Conservation (phyloP, 2,888 invertebrate genomes). For the Osedax fenrisi region DNA sequence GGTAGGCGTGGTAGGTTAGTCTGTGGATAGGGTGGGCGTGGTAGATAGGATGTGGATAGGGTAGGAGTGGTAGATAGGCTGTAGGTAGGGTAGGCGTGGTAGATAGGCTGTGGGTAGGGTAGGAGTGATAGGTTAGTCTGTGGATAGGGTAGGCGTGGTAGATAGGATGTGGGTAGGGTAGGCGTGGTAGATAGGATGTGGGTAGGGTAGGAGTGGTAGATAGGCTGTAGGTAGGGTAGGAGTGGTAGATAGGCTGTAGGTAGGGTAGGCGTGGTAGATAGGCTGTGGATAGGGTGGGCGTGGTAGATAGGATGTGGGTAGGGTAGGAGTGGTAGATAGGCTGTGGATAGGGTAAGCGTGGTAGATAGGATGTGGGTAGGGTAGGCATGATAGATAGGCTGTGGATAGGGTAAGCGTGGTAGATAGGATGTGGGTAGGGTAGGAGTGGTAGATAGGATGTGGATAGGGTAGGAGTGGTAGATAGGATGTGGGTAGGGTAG, state of each 20-base stretch:
- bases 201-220: neutral
- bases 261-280: neutral
- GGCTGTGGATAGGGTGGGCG: neutral
- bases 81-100: neutral
- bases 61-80: neutral
- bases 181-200: neutral
- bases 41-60: neutral
- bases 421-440: too few species aligned
- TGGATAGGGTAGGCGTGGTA: neutral
- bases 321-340: neutral
- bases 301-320: neutral
- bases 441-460: neutral
- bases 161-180: neutral
- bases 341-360: neutral
- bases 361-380: neutral
- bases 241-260: neutral
- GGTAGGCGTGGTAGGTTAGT: neutral
- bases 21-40: neutral
- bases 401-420: too few species aligned
- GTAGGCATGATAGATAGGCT: neutral
- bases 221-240: neutral
- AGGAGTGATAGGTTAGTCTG: neutral
- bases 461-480: neutral
- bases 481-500: neutral
- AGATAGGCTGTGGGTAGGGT: neutral